Percentiles rank a stretch among this genome's conserved stretches.
Evolutionary conservation across 2,113 vertebrate genomes (phyloP).

Genomic region (Stercorarius parasiticus): DNA sequence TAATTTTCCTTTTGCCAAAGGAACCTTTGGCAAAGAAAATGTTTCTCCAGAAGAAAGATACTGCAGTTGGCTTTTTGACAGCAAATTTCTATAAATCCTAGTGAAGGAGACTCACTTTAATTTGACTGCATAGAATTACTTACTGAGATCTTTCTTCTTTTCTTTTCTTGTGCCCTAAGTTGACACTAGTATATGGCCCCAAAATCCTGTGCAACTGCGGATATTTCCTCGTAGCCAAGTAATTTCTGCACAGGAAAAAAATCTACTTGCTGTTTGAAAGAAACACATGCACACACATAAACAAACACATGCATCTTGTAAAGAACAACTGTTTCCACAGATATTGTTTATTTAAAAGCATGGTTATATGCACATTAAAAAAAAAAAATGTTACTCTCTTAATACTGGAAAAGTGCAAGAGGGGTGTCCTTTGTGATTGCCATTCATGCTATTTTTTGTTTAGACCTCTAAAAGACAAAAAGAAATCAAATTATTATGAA

Average conservation of each 20-base stretch:
- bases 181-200: background rate
- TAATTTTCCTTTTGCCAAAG: background rate
- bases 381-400: background rate
- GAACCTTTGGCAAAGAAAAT: background rate
- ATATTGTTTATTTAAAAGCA: background rate
- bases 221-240: background rate
- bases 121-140: background rate
- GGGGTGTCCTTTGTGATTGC: background rate
- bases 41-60: background rate
- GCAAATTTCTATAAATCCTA: background rate
- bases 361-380: background rate
- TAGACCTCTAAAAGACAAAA: background rate
- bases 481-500: background rate
- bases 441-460: background rate
- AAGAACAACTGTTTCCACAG: background rate
- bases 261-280: background rate
- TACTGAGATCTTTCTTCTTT: background rate
- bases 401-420: background rate
- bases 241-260: background rate
- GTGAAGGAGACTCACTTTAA: constrained; percentile 24
- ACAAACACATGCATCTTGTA: background rate
- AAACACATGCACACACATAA: background rate
- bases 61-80: constrained; percentile 15
- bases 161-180: background rate
- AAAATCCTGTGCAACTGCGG: background rate